Evolutionary conservation across 1,140 invertebrate genomes (phyloP).

Genomic region (Protaetia brevitarsis): DNA sequence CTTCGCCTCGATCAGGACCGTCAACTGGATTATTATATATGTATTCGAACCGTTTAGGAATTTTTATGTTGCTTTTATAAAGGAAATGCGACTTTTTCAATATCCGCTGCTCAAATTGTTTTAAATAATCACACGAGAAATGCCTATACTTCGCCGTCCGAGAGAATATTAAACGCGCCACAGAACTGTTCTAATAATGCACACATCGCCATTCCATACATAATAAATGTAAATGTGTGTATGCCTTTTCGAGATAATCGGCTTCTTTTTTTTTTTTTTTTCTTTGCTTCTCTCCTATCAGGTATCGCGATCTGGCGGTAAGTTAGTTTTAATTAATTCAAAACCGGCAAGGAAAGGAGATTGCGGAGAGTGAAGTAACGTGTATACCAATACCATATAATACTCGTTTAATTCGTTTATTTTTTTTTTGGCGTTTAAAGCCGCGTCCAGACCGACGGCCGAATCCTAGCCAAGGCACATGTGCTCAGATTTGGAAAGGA

Average conservation of each 20-base stretch:
- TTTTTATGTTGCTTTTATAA: too few relatives aligned
- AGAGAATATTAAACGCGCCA: not conserved
- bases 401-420: too few relatives aligned
- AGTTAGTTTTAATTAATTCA: slow-evolving; percentile 8
- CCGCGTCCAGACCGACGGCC: too few relatives aligned
- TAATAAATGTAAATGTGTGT: not conserved
- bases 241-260: not conserved
- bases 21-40: too few relatives aligned
- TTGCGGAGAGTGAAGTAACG: not conserved
- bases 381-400: too few relatives aligned
- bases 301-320: not conserved
- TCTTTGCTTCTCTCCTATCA: not conserved
- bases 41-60: too few relatives aligned
- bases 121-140: slow-evolving; percentile 1
- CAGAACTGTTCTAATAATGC: not conserved
- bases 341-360: not conserved
- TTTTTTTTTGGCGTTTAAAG: too few relatives aligned
- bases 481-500: too few relatives aligned
- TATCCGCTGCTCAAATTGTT: not conserved
- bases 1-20: too few relatives aligned
- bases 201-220: not conserved
- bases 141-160: not conserved
- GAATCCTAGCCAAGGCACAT: too few relatives aligned
- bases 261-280: not conserved
- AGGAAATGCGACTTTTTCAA: not conserved